phyloP scores from a whole-genome alignment of 2,113 vertebrate genomes.

The Tricholaema leucomelas region DNA sequence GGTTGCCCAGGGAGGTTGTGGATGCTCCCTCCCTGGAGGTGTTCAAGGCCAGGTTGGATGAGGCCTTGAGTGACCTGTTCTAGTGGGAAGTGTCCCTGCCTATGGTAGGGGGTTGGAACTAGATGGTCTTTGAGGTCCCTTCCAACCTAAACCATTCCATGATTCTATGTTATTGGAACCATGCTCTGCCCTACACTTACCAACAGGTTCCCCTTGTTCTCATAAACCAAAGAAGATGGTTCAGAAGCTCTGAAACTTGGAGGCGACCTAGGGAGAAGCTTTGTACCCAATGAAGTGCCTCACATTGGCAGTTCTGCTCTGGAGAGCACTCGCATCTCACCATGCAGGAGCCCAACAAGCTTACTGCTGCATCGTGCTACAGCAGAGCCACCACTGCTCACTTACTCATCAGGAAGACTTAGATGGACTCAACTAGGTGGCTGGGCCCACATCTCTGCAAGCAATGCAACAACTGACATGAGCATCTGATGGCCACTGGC shows the following conservation, averaged over 20 bases:
- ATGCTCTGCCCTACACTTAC: rapidly evolving
- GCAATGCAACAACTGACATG: rapidly evolving
- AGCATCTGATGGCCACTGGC: rapidly evolving
- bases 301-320: background rate
- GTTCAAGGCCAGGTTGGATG: too few relatives aligned
- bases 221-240: background rate
- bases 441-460: rapidly evolving
- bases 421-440: rapidly evolving
- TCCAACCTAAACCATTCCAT: too few relatives aligned
- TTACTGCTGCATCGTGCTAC: rapidly evolving
- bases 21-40: too few relatives aligned
- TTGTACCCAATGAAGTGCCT: background rate
- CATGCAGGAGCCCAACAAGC: background rate
- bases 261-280: background rate
- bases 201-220: background rate
- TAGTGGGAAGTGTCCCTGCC: too few relatives aligned
- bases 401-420: background rate
- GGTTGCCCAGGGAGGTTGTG: too few relatives aligned
- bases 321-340: rapidly evolving
- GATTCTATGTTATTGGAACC: rapidly evolving
- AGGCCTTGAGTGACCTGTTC: too few relatives aligned
- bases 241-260: rapidly evolving
- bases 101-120: too few relatives aligned
- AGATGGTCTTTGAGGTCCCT: too few relatives aligned
- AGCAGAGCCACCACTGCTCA: rapidly evolving